Percentiles rank a stretch among this genome's conserved stretches.
Evolutionary conservation across 2,113 vertebrate genomes (phyloP).

Genomic region (Picathartes gymnocephalus): DNA sequence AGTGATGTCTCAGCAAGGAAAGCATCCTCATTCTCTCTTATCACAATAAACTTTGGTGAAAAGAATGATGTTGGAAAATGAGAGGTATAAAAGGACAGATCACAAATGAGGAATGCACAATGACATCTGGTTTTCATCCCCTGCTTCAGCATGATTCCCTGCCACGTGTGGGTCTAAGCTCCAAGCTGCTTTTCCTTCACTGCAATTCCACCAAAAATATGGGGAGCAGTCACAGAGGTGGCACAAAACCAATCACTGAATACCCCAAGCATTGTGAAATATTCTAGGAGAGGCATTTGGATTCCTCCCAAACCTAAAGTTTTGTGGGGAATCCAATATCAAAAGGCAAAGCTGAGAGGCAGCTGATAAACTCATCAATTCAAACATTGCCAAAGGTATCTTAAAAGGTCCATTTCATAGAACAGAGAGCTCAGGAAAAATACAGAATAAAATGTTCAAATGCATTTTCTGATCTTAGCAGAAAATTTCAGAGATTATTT

Average conservation of each 20-base stretch:
- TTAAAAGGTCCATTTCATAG: not conserved
- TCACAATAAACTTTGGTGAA: not conserved
- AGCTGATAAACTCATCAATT: not conserved
- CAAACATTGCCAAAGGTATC: not conserved
- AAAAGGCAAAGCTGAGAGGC: not conserved
- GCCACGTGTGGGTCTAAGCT: not conserved
- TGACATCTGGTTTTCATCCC: not conserved
- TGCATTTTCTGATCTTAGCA: not conserved
- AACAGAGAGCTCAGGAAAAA: not conserved
- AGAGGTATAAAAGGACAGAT: not conserved
- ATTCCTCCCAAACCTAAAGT: not conserved
- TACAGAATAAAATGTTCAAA: not conserved
- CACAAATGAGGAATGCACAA: not conserved
- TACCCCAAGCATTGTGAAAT: not conserved
- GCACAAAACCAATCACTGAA: not conserved
- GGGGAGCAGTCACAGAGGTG: not conserved
- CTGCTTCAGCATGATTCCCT: not conserved
- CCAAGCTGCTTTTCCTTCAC: not conserved
- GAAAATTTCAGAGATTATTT: not conserved
- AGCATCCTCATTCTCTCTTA: not conserved
- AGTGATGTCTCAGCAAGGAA: not conserved
- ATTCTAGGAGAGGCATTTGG: not conserved
- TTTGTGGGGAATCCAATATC: not conserved
- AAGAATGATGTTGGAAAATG: not conserved
- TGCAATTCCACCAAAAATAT: not conserved